phyloP scores from a whole-genome alignment of 2,113 vertebrate species.

The Sorex araneus region DNA sequence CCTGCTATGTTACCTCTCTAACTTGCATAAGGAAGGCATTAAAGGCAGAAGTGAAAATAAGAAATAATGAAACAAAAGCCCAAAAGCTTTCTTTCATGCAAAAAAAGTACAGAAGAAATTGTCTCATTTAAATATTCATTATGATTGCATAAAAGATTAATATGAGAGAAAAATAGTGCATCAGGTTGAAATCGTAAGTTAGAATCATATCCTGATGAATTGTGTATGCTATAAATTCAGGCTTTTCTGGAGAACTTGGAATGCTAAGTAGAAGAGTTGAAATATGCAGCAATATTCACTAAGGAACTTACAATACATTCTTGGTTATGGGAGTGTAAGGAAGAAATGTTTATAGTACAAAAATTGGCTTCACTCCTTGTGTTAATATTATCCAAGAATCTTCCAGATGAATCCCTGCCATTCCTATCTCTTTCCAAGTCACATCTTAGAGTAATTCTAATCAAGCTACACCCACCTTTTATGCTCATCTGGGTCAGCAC shows the following conservation, averaged over 20 bases:
- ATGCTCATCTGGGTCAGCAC: neutral
- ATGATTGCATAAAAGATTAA: neutral
- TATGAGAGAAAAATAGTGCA: neutral
- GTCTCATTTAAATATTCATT: neutral
- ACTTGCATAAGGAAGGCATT: neutral
- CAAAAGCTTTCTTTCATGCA: neutral
- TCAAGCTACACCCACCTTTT: neutral
- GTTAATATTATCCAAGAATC: neutral
- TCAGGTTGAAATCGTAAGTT: neutral
- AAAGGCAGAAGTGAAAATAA: conserved; percentile 20
- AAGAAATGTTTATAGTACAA: neutral
- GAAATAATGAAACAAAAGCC: neutral
- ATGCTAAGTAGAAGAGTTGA: neutral
- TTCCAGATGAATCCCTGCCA: neutral
- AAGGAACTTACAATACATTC: neutral
- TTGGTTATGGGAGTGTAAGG: neutral
- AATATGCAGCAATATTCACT: neutral
- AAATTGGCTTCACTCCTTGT: conserved; percentile 2
- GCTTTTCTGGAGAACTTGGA: neutral
- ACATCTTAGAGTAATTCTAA: neutral
- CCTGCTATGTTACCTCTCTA: no score
- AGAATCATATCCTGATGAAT: neutral
- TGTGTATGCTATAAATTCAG: neutral
- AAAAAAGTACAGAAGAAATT: neutral
- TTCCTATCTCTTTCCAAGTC: neutral